phyloP scores from a whole-genome alignment of 2,888 invertebrate species.

The Orchesellides sinensis region DNA sequence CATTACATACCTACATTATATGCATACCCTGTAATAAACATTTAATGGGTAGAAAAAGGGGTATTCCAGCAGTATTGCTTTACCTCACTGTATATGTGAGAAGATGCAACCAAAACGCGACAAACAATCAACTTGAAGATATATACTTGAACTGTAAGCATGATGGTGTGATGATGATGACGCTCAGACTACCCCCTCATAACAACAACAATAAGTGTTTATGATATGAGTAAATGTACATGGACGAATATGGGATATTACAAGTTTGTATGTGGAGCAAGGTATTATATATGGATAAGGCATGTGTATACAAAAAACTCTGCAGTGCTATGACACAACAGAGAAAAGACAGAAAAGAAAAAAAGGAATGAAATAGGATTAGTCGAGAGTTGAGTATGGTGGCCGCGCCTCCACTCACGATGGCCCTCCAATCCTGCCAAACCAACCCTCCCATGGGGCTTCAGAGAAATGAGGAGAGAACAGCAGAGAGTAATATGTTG shows the following conservation, averaged over 20 bases:
- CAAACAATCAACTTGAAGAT: too few species aligned
- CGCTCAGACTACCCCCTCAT: neutral
- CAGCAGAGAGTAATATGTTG: neutral
- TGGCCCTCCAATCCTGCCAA: slow-evolving; percentile 72
- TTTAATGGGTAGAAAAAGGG: neutral
- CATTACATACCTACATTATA: neutral
- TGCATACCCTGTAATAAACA: neutral
- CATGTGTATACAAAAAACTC: slow-evolving; percentile 7
- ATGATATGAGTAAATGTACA: neutral
- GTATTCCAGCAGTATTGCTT: neutral
- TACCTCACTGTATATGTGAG: too few species aligned
- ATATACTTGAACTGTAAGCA: too few species aligned
- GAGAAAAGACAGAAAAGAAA: slow-evolving; percentile 31
- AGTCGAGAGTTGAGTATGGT: slow-evolving; percentile 72
- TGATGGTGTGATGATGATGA: too few species aligned
- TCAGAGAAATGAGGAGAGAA: slow-evolving; percentile 59
- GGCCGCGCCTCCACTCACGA: slow-evolving; percentile 73
- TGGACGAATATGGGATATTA: neutral
- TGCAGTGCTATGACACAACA: too few species aligned
- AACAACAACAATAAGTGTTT: neutral
- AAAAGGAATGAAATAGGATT: slow-evolving; percentile 68
- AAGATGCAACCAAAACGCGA: too few species aligned
- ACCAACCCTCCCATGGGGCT: slow-evolving; percentile 72
- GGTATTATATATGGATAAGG: neutral
- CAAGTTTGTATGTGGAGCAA: neutral